A percentile compares a stretch with the other conserved stretches of the same genome.
These are phyloP conservation scores for Himalopsyche phryganea DNA, from an alignment of 1,140 invertebrate species.

Conservation along the genomic window DNA sequence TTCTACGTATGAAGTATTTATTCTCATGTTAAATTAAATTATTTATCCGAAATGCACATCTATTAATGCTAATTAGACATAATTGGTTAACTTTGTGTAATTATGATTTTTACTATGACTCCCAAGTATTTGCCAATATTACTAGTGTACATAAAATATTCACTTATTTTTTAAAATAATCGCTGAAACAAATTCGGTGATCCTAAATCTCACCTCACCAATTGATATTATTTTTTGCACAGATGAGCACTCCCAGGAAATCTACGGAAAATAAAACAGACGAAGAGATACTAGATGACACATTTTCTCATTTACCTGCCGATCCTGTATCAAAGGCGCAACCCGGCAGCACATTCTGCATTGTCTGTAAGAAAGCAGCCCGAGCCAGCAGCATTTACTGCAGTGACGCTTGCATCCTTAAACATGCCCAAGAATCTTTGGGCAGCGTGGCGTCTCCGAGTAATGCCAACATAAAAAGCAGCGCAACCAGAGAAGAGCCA, in stretches of 20 bases:
- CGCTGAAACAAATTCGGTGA: too few relatives aligned
- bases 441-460: conserved; percentile 44
- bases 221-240: too few relatives aligned
- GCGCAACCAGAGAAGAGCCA: conserved; percentile 20
- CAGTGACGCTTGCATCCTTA: conserved; percentile 79
- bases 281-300: conserved; percentile 9
- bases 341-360: conserved; percentile 55
- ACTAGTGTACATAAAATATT: too few relatives aligned
- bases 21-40: too few relatives aligned
- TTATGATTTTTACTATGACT: too few relatives aligned
- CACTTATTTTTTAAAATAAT: too few relatives aligned
- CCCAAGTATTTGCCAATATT: too few relatives aligned
- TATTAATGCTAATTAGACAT: too few relatives aligned
- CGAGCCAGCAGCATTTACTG: conserved; percentile 78
- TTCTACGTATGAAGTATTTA: too few relatives aligned
- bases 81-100: too few relatives aligned
- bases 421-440: conserved; percentile 75
- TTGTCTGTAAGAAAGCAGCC: conserved; percentile 71
- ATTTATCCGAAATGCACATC: too few relatives aligned
- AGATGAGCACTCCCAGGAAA: conserved; percentile 18
- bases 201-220: too few relatives aligned
- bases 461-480: conserved; percentile 35
- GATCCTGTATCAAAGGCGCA: neutral
- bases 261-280: conserved; percentile 21
- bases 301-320: conserved; percentile 11